These are phyloP conservation scores for Rhinogobius similis DNA, from an alignment of 2,113 vertebrate genomes.

Conservation along the genomic window DNA sequence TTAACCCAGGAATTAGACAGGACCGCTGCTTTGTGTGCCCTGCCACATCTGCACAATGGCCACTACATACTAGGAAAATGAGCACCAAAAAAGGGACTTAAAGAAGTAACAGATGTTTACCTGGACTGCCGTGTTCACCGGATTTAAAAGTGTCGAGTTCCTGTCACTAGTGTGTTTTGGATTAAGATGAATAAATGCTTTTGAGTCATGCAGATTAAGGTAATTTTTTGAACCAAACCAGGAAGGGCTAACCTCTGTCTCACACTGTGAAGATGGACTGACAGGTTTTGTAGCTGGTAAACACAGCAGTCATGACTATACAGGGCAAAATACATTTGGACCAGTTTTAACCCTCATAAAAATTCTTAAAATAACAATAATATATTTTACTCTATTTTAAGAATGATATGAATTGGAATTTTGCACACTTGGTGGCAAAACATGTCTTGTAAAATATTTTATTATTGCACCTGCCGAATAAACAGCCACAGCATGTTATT, in stretches of 20 bases:
- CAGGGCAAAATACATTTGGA: too few species aligned
- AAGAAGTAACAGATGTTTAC: slow-evolving; percentile 52
- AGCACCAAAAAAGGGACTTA: slow-evolving; percentile 54
- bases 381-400: too few species aligned
- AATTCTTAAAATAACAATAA: too few species aligned
- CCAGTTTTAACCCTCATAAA: too few species aligned
- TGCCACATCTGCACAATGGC: slow-evolving; percentile 61
- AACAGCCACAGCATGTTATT: slow-evolving; percentile 5
- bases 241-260: slow-evolving; percentile 21
- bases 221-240: slow-evolving; percentile 58
- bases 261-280: not conserved
- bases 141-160: slow-evolving; percentile 54
- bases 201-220: slow-evolving; percentile 59
- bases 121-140: slow-evolving; percentile 44
- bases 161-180: slow-evolving; percentile 59
- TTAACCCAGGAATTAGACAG: slow-evolving; percentile 74
- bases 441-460: not conserved
- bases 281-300: not conserved
- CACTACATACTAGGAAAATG: slow-evolving; percentile 58
- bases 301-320: too few species aligned
- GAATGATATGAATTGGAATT: too few species aligned
- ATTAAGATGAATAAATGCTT: slow-evolving; percentile 60
- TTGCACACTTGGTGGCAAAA: too few species aligned
- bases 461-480: not conserved
- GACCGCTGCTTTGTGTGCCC: slow-evolving; percentile 50